These are phyloP conservation scores for Pseudomyrmex flavicornis DNA, from an alignment of 1,140 invertebrate species.

Conservation along the genomic window DNA sequence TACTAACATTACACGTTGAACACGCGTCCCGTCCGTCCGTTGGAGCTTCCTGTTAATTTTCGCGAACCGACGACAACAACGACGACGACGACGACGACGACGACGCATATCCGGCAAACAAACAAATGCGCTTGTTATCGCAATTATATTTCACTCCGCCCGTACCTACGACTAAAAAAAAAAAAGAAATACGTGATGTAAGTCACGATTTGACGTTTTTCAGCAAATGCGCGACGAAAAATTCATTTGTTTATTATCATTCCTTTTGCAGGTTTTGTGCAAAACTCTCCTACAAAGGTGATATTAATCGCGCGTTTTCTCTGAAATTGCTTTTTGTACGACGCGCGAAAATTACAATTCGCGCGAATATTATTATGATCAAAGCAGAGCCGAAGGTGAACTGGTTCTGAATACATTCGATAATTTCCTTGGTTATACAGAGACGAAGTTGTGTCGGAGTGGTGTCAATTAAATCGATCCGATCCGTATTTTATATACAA, in stretches of 20 bases:
- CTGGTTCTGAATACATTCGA: background rate
- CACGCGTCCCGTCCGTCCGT: background rate
- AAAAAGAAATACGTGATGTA: too few species aligned
- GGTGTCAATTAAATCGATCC: background rate
- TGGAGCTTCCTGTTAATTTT: conserved; percentile 32
- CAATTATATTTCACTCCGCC: conserved; percentile 23
- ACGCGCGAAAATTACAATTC: background rate
- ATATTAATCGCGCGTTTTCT: background rate
- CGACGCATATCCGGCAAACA: background rate
- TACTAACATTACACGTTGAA: background rate
- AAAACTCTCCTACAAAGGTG: background rate
- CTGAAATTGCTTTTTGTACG: background rate
- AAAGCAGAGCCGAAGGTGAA: background rate
- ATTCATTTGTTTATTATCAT: background rate
- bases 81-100: background rate
- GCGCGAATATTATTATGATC: background rate
- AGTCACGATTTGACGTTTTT: background rate
- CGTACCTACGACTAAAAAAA: too few species aligned
- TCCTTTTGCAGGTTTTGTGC: background rate
- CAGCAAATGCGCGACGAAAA: background rate
- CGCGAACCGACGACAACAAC: background rate
- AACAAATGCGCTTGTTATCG: conserved; percentile 25
- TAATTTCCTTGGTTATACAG: conserved; percentile 36
- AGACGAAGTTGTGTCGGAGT: background rate
- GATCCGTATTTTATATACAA: background rate